A percentile compares a stretch with the other conserved stretches of the same genome.
These are phyloP conservation scores for Trissoscelio sp. DNA, from an alignment of 2,888 invertebrate genomes.

Conservation along the genomic window DNA sequence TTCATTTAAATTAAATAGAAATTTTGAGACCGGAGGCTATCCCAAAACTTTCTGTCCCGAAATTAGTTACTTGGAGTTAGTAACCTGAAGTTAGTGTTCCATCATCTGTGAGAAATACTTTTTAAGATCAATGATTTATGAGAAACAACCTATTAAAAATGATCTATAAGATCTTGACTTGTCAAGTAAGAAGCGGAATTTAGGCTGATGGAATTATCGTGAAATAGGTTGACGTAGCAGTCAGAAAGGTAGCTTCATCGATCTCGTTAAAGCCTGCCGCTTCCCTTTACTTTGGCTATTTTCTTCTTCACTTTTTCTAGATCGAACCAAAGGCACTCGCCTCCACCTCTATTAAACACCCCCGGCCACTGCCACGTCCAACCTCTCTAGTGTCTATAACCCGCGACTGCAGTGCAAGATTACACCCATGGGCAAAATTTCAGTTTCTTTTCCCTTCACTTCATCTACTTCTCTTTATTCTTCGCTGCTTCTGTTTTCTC, in stretches of 20 bases:
- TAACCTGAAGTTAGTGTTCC: too few species aligned
- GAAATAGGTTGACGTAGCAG: slow-evolving; percentile 46
- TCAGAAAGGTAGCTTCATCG: slow-evolving; percentile 74
- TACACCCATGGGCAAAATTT: slow-evolving; percentile 75
- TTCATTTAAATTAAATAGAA: too few species aligned
- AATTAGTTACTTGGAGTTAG: too few species aligned
- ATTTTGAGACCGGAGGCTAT: too few species aligned
- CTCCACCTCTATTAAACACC: slow-evolving; percentile 62
- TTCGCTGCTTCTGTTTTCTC: not conserved
- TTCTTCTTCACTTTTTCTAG: slow-evolving; percentile 71
- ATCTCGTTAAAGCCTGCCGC: slow-evolving; percentile 77
- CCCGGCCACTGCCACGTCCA: slow-evolving; percentile 49
- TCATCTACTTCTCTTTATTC: slow-evolving; percentile 32
- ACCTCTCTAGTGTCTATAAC: slow-evolving; percentile 51
- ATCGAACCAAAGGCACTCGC: slow-evolving; percentile 69
- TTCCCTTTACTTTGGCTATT: slow-evolving; percentile 71
- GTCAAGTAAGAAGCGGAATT: slow-evolving; percentile 24
- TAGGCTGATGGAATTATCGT: slow-evolving; percentile 42
- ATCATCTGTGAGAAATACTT: too few species aligned
- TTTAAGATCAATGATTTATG: too few species aligned
- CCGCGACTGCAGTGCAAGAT: slow-evolving; percentile 73
- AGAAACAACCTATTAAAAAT: too few species aligned
- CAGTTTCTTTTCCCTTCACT: slow-evolving; percentile 50
- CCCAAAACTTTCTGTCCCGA: too few species aligned
- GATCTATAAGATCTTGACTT: too few species aligned